Conservation (phyloP, 1,140 invertebrate species). For the Andricus grossulariae region DNA sequence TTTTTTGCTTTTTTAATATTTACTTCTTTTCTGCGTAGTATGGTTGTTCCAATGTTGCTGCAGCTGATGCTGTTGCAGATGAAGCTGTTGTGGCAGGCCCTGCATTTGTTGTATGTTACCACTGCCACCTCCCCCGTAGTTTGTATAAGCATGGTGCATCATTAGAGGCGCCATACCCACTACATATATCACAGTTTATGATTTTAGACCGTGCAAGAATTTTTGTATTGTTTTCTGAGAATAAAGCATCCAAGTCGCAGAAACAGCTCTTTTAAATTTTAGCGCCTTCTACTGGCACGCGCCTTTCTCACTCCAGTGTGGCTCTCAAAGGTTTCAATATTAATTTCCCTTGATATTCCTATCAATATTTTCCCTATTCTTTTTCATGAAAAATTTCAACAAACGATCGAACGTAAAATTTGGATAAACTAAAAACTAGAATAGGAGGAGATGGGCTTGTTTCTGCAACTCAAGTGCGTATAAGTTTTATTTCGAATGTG, state of each 20-base stretch:
- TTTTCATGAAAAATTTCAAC: too few relatives aligned
- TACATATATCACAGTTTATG: conserved; percentile 75
- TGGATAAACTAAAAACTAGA: background rate
- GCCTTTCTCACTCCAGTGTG: background rate
- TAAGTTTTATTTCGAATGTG: conserved; percentile 5
- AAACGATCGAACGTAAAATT: background rate
- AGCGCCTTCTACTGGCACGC: background rate
- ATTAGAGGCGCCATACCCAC: conserved; percentile 77
- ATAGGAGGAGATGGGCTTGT: conserved; percentile 14
- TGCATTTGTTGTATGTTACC: conserved; percentile 78
- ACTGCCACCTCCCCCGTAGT: conserved; percentile 78
- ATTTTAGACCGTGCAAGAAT: conserved; percentile 66
- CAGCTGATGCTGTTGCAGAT: conserved; percentile 76
- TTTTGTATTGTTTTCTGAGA: conserved; percentile 44
- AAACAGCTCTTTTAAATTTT: conserved; percentile 42
- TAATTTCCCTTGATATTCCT: too few relatives aligned
- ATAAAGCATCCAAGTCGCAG: conserved; percentile 62
- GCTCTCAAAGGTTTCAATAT: conserved; percentile 37
- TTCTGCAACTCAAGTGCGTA: conserved; percentile 50
- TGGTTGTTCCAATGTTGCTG: conserved; percentile 79
- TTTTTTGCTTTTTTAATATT: conserved; percentile 66
- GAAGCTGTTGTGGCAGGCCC: conserved; percentile 73
- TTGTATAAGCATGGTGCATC: conserved; percentile 79
- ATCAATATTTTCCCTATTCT: conserved; percentile 5
- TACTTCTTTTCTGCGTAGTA: conserved; percentile 78